phyloP scores from a whole-genome alignment of 1,140 invertebrate genomes.

The Saccostrea echinata region DNA sequence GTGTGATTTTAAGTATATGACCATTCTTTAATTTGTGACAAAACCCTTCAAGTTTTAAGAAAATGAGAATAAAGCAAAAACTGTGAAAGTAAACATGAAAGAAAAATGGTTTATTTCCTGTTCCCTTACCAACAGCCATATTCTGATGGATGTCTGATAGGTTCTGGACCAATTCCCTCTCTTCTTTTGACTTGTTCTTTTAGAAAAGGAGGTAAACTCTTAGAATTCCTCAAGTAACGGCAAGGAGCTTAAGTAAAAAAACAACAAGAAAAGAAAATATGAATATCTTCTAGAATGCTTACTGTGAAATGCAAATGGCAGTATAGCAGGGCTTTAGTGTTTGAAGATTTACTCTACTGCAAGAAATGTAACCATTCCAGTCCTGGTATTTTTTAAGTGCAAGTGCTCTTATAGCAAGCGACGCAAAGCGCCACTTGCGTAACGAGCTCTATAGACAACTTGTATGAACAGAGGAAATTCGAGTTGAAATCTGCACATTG shows the following conservation, averaged over 20 bases:
- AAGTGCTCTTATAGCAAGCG: too few relatives aligned
- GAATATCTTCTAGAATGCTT: neutral
- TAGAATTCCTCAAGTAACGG: constrained; percentile 36
- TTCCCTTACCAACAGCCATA: constrained; percentile 72
- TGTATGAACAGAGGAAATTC: too few relatives aligned
- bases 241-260: neutral
- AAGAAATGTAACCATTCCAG: too few relatives aligned
- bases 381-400: too few relatives aligned
- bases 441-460: too few relatives aligned
- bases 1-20: neutral
- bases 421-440: too few relatives aligned
- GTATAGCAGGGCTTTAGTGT: too few relatives aligned
- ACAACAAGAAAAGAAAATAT: neutral
- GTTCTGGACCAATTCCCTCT: constrained; percentile 70
- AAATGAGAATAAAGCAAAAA: too few relatives aligned
- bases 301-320: neutral
- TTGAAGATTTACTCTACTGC: too few relatives aligned
- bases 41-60: too few relatives aligned
- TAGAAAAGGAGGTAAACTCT: constrained; percentile 26
- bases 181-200: constrained; percentile 66
- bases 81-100: neutral
- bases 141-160: constrained; percentile 70
- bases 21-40: neutral
- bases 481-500: too few relatives aligned
- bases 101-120: neutral